Evolutionary conservation across 2,797 vertebrate genomes (phyloP), one percentile per base, ranked within the genome.

Genomic region (Brotula barbata): DNA sequence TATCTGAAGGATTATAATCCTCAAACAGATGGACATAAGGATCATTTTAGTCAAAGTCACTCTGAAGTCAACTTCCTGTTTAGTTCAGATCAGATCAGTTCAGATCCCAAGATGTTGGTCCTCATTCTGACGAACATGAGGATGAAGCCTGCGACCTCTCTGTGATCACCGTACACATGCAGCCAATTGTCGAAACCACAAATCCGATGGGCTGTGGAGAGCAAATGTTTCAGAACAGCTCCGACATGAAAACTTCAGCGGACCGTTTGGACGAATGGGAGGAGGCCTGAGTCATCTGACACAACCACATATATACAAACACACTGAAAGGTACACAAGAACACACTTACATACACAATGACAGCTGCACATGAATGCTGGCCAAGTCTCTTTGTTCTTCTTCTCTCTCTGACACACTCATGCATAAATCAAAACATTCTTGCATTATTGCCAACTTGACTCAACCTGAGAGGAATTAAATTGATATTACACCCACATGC

Each of bases 361-460:
- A 34, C 70, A 79, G 53, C 70, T 72, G 65, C 43, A 37, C 0
- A 4, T 6, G 1, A 11, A 31, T 19, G 1, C 1, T 2, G 0
- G 42, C 77, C 74, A 73, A 1, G 39, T 77, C 42, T 0, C 61
- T 64, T 25, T 62, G 41, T 60, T 71, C 5, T 36, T 41, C n/a
- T 58, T 51, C 60, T 63, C 34, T 33, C 16, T 31, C 40, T 46
- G 10, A 64, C 62, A 57, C 46, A 21, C 44, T 64, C 45, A 11
- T 5, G 1, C 9, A 70, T 56, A 45, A 64, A 71, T 76, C 64
- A 55, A 40, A 75, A 15, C 1, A 12, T 59, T 57, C 36, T 7
- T 64, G 59, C 1, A 12, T 59, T 57, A 40, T 7, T 64, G 59
- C 42, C 39, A 40, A 34, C 57, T n/a, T 66, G 72, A 69, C 58